Conservation (phyloP, 2,888 invertebrate species). For the Drosophila macrospina region DNA sequence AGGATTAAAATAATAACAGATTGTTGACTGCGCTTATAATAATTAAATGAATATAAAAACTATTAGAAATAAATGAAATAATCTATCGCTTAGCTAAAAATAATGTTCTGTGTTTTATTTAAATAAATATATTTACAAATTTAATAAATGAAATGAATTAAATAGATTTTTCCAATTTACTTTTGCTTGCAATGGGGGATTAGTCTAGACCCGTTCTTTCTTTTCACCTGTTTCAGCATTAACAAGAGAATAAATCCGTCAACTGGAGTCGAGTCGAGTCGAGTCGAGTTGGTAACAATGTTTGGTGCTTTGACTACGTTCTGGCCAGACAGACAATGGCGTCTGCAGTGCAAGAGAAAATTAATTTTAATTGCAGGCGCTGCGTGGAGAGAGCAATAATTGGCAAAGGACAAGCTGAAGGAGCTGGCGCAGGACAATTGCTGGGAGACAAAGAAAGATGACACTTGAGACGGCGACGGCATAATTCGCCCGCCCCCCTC, state of each 20-base stretch:
- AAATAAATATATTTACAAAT: too few species aligned
- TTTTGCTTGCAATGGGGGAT: not conserved
- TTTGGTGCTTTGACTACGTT: constrained; percentile 31
- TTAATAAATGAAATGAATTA: too few species aligned
- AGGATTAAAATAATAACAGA: too few species aligned
- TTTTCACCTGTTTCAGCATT: constrained; percentile 8
- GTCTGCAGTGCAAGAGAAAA: constrained; percentile 56
- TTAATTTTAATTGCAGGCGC: constrained; percentile 69
- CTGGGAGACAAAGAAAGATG: constrained; percentile 67
- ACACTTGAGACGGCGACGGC: constrained; percentile 74
- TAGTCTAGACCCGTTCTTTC: not conserved
- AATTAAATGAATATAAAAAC: too few species aligned
- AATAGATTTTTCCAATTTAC: not conserved
- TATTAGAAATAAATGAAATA: too few species aligned
- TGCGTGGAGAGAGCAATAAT: constrained; percentile 62
- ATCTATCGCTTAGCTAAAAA: too few species aligned
- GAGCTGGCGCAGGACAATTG: constrained; percentile 42
- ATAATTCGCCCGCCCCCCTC: constrained; percentile 45
- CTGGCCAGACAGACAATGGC: constrained; percentile 47
- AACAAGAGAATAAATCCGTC: constrained; percentile 44
- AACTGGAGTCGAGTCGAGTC: constrained; percentile 43
- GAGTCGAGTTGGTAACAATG: constrained; percentile 45
- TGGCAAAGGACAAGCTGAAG: constrained; percentile 60
- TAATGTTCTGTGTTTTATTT: too few species aligned
- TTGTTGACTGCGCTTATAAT: too few species aligned